phyloP scores from a whole-genome alignment of 2,888 invertebrate genomes.

The Torymus tubicola region DNA sequence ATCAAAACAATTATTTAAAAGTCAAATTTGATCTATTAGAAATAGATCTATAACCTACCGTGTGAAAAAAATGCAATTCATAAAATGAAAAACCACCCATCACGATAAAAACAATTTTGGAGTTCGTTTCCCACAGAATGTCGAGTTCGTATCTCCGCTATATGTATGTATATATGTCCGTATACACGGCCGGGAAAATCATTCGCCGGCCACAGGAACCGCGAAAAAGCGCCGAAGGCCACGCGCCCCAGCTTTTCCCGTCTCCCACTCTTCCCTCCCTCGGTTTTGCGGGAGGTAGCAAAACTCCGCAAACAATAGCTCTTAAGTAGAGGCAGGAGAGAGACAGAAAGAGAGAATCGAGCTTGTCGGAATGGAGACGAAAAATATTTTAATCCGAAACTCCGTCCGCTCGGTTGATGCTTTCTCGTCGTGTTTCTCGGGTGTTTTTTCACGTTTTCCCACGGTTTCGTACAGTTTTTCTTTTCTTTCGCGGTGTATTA shows the following conservation, averaged over 20 bases:
- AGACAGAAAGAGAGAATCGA: too few species aligned
- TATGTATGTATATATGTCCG: not conserved
- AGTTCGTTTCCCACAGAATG: conserved; percentile 2
- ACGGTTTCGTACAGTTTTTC: not conserved
- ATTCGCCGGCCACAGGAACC: conserved; percentile 18
- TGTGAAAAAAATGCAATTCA: too few species aligned
- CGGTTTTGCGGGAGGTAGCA: not conserved
- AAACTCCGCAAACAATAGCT: conserved; percentile 47
- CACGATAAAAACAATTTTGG: too few species aligned
- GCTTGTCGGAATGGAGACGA: conserved; percentile 1
- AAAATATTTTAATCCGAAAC: conserved; percentile 54
- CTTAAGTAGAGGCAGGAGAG: conserved; percentile 21
- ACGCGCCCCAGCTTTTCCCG: conserved; percentile 18
- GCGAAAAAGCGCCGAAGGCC: conserved; percentile 21
- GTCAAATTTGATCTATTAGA: too few species aligned
- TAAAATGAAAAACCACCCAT: too few species aligned
- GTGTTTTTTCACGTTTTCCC: not conserved
- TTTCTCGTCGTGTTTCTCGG: not conserved
- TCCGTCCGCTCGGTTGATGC: conserved; percentile 25
- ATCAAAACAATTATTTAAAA: too few species aligned
- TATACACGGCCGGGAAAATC: conserved; percentile 9
- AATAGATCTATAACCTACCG: too few species aligned
- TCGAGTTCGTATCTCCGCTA: too few species aligned
- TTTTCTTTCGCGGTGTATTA: not conserved
- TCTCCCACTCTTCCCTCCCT: not conserved